These are phyloP conservation scores for Akabosia matsudoensis DNA, from an alignment of 1,140 invertebrate species.

Conservation along the genomic window DNA sequence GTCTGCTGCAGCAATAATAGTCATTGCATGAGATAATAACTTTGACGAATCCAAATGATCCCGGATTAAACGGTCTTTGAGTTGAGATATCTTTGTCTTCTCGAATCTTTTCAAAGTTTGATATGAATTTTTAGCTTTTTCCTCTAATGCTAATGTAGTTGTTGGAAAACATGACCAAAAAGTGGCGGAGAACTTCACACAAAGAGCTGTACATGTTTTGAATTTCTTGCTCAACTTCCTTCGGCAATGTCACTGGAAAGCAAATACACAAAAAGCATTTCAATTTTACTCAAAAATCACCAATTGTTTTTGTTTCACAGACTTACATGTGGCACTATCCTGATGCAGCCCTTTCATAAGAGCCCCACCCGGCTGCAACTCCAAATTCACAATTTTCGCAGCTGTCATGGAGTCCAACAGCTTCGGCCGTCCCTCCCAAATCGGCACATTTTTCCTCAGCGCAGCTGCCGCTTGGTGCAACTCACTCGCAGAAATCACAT, in stretches of 20 bases:
- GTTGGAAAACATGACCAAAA: conserved; percentile 93
- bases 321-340: conserved; percentile 29
- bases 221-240: conserved; percentile 77
- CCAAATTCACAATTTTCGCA: conserved; percentile 71
- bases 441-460: conserved; percentile 30
- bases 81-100: conserved; percentile 70
- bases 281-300: neutral
- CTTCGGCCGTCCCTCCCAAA: conserved; percentile 37
- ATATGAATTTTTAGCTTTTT: conserved; percentile 80
- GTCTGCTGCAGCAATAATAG: conserved; percentile 28
- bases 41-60: conserved; percentile 29
- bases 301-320: neutral
- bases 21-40: conserved; percentile 31
- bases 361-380: conserved; percentile 86
- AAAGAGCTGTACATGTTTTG: conserved; percentile 76
- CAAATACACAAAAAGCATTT: neutral
- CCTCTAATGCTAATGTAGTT: conserved; percentile 70
- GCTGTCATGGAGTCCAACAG: conserved; percentile 65
- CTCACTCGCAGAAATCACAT: conserved; percentile 28
- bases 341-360: conserved; percentile 73
- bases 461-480: conserved; percentile 9
- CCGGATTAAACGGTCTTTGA: conserved; percentile 40
- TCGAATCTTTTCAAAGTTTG: conserved; percentile 83
- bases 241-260: conserved; percentile 68
- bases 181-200: conserved; percentile 83